A percentile compares a stretch with the other conserved stretches of the same genome.
These are phyloP conservation scores for Drosophila chauvacae DNA, from an alignment of 1,140 invertebrate species.

Conservation along the genomic window DNA sequence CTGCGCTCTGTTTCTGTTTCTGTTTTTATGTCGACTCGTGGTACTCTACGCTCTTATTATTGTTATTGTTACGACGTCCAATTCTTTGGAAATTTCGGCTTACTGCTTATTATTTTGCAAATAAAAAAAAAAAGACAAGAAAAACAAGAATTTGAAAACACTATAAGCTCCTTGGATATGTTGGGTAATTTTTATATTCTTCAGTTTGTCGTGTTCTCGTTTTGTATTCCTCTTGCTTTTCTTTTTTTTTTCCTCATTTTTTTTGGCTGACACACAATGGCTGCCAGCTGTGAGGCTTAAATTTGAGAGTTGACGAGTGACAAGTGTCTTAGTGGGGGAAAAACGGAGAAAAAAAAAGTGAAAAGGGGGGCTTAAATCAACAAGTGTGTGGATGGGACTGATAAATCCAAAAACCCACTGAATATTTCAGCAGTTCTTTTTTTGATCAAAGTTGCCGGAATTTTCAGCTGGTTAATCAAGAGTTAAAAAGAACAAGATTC, in stretches of 20 bases:
- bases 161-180: constrained; percentile 38
- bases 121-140: constrained; percentile 8
- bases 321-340: constrained; percentile 35
- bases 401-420: constrained; percentile 19
- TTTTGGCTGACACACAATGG: constrained; percentile 18
- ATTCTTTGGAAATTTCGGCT: constrained; percentile 59
- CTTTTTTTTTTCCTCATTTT: not conserved
- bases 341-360: not conserved
- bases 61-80: constrained; percentile 54
- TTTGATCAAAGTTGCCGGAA: not conserved
- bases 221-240: constrained; percentile 9
- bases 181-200: constrained; percentile 32
- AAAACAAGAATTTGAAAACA: constrained; percentile 13
- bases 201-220: constrained; percentile 13
- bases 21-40: constrained; percentile 12
- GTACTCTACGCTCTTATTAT: constrained; percentile 32
- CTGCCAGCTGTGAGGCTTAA: constrained; percentile 45
- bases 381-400: constrained; percentile 31
- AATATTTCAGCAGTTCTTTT: constrained; percentile 15
- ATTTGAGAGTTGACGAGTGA: constrained; percentile 37
- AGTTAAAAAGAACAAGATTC: not conserved
- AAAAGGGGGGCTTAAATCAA: constrained; percentile 23
- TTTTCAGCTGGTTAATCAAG: not conserved
- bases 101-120: constrained; percentile 63
- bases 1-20: constrained; percentile 12